Evolutionary conservation across 2,797 vertebrate species (phyloP).

Genomic region (Brachyrhaphis roseni): DNA sequence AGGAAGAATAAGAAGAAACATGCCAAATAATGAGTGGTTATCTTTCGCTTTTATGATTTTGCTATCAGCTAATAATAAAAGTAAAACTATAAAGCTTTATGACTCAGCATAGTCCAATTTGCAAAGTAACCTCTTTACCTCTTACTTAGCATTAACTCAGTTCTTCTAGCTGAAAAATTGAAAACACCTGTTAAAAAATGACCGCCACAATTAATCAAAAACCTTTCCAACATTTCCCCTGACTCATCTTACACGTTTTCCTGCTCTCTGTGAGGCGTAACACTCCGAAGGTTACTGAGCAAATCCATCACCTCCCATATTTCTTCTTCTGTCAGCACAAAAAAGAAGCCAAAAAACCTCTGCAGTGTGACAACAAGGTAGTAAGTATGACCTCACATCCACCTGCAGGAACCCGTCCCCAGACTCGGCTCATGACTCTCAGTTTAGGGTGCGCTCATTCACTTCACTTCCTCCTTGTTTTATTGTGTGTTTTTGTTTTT

Average conservation of each 20-base stretch:
- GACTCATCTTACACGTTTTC: neutral
- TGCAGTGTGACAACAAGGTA: constrained; percentile 32
- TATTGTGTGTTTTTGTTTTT: constrained; percentile 54
- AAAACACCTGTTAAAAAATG: neutral
- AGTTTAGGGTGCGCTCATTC: constrained; percentile 48
- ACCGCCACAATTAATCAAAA: neutral
- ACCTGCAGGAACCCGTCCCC: neutral
- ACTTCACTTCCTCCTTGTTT: constrained; percentile 26
- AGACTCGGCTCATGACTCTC: constrained; percentile 21
- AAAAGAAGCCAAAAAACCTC: neutral
- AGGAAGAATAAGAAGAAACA: neutral
- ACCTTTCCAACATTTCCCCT: neutral
- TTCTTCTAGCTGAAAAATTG: neutral
- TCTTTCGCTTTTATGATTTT: neutral
- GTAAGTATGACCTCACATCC: constrained; percentile 18
- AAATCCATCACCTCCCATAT: constrained; percentile 28
- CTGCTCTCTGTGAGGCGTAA: neutral
- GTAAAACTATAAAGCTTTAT: neutral
- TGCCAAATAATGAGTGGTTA: neutral
- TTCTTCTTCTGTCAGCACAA: constrained; percentile 48
- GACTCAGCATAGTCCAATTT: neutral
- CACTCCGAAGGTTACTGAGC: constrained; percentile 16
- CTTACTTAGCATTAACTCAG: neutral
- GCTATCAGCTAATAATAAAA: neutral
- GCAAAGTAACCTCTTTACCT: neutral